phyloP scores from a whole-genome alignment of 2,888 invertebrate genomes.

The Cacoxenus indagator region DNA sequence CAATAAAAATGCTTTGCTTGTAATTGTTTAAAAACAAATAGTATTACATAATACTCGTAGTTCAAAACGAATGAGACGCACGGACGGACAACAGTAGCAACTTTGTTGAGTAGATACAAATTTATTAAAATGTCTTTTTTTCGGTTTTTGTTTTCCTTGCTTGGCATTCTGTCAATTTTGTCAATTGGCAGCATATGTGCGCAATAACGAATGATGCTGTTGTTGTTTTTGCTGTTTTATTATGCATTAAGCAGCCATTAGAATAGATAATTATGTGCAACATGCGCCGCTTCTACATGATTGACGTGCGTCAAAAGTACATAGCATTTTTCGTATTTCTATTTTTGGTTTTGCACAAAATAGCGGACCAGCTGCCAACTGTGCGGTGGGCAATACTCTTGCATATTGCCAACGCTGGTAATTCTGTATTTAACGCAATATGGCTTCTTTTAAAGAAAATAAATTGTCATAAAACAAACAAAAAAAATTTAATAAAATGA shows the following conservation, averaged over 20 bases:
- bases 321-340: too few species aligned
- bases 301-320: not conserved
- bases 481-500: too few species aligned
- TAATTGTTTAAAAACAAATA: not conserved
- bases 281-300: conserved; percentile 20
- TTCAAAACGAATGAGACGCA: too few species aligned
- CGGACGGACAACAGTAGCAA: not conserved
- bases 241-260: conserved; percentile 29
- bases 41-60: too few species aligned
- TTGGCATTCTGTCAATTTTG: conserved; percentile 55
- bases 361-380: conserved; percentile 33
- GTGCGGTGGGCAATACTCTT: too few species aligned
- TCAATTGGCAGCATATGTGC: conserved; percentile 49
- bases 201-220: conserved; percentile 47
- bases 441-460: too few species aligned
- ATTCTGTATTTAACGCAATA: too few species aligned
- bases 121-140: too few species aligned
- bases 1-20: not conserved
- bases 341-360: too few species aligned
- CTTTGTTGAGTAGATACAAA: conserved; percentile 33
- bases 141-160: too few species aligned
- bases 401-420: too few species aligned
- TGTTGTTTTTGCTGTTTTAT: conserved; percentile 20
- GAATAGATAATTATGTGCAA: conserved; percentile 59
- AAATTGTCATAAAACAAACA: too few species aligned